Base-by-base conservation (phyloP, 2,888 invertebrate species). In the Spicauda simplicius region DNA sequence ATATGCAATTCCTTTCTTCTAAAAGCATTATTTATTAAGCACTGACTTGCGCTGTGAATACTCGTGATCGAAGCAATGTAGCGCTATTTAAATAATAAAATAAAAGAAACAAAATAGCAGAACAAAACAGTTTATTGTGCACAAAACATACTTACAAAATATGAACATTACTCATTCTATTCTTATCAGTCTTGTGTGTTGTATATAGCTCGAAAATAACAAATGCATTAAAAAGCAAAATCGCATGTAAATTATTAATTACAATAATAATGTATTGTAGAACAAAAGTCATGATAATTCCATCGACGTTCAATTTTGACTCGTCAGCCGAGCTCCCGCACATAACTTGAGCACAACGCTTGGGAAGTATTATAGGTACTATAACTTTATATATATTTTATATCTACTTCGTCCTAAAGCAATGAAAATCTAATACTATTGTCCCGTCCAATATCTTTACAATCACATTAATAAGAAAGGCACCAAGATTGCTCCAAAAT, bases 181-280 rank as follows among this genome's bases (percentile, higher is more conserved):
- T 81, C 82, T 84, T 87, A 90, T 91, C 92, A 93, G 92, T 92
- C 92, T 92, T 92, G 92, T 92, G 91, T 91, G 88, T 88, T 91
- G 91, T 91, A 91, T 92, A 90, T 87, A 88, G 86, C 86, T 87
- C 86, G 82, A 85, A 91, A 90, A 87, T 80, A 79, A 86, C 87
- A 89, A 91, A 91, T 90, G 91, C 90, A 83, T 84, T 83, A 77
- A 82, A 84, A 91, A 91, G 90, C 89, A 81, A 61, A 67, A 83
- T 80, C 78, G 81, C 80, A 81, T 76, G 55, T 67, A 61, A 66
- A 78, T 76, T 72, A 69, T 73, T 60, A 60, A 71, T 77, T 74
- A 80, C 73, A 81, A 76, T 73, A 66, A 72, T 72, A 70, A 70
- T 69, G 71, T 75, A 18, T 58, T 59, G 66, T 70, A 73, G 70